Evolutionary conservation across 2,888 invertebrate genomes (phyloP), one percentile per base, ranked within the genome.

Genomic region (Neoaliturus tenellus): DNA sequence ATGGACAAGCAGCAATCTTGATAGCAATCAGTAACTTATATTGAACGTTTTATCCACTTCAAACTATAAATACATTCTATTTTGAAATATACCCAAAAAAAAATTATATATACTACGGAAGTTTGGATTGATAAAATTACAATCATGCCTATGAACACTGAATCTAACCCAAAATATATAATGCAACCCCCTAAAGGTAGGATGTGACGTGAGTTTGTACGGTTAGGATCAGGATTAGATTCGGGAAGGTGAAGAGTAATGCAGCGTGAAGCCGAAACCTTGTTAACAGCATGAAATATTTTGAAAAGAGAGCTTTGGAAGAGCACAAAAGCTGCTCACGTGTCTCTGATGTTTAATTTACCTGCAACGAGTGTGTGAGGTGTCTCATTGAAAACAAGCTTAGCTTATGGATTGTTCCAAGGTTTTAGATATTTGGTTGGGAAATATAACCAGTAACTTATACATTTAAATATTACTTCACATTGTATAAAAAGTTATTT

Each of bases 201-300:
- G 12, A 14, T 44, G 14, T 14, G 17, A 44, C 44, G 17, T 44
- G 44, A 44, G 44, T 44, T 4, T 44, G 10, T 14, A 44, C 17
- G 17, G 44, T 44, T 44, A 12, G 4, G 62, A 31, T 5, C 1
- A 14, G 62, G 17, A 62, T 62, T 62, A 20, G 62, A 31, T 31
- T 62, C 62, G 8, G 62, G 62, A 4, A 62, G 28, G 31, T 10
- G 17, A 5, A 58, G 20, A 62, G 62, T 62, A 23, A 62, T 31
- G 28, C 62, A 28, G 17, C 14, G 39, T 39, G 8, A 69, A 69
- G 69, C 69, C 39, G 17, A 62, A 69, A 39, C 69, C 35, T 69
- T 69, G 69, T 69, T 69, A 69, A 69, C 33, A 35, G 39, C 39
- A n/a, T 69, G 69, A 35, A 69, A 69, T 69, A 69, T 35, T 69